Evolutionary conservation across 92 coral and sea anemone species (phyloP).

Genomic region (Hydrozoanthus gracilis): DNA sequence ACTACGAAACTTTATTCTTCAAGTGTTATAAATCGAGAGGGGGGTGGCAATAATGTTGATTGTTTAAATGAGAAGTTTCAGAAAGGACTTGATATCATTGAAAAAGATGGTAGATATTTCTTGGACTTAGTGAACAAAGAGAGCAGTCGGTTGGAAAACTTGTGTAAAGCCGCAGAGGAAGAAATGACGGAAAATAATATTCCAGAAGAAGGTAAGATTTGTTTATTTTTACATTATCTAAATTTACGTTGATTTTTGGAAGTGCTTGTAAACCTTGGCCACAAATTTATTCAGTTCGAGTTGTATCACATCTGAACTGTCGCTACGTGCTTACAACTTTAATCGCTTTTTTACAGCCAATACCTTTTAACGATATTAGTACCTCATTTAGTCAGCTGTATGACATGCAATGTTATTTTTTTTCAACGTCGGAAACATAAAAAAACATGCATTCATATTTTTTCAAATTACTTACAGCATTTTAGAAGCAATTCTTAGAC

Average conservation of each 20-base stretch:
- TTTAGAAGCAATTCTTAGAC: neutral
- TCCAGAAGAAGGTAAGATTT: conserved; percentile 80
- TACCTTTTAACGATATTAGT: neutral
- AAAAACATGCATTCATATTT: neutral
- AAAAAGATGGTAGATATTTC: conserved; percentile 88
- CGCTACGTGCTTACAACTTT: neutral
- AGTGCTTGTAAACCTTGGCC: neutral
- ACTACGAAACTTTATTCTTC: conserved; percentile 82
- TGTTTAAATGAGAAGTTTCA: conserved; percentile 77
- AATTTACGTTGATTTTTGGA: conserved; percentile 15
- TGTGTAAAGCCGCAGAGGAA: conserved; percentile 73
- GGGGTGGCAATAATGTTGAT: conserved; percentile 62
- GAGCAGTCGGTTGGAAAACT: conserved; percentile 74
- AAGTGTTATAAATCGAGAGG: conserved; percentile 47
- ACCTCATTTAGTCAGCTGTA: neutral
- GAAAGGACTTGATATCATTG: conserved; percentile 69
- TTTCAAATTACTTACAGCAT: neutral
- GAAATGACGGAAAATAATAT: conserved; percentile 80
- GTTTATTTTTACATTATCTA: neutral
- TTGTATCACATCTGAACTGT: neutral
- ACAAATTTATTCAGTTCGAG: neutral
- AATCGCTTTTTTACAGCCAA: neutral
- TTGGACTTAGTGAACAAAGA: conserved; percentile 79
- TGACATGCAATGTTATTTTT: neutral
- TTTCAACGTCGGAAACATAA: neutral